Evolutionary conservation across 1,140 invertebrate genomes (phyloP), one percentile per base, ranked within the genome.

Genomic region (Archivesica marissinica): DNA sequence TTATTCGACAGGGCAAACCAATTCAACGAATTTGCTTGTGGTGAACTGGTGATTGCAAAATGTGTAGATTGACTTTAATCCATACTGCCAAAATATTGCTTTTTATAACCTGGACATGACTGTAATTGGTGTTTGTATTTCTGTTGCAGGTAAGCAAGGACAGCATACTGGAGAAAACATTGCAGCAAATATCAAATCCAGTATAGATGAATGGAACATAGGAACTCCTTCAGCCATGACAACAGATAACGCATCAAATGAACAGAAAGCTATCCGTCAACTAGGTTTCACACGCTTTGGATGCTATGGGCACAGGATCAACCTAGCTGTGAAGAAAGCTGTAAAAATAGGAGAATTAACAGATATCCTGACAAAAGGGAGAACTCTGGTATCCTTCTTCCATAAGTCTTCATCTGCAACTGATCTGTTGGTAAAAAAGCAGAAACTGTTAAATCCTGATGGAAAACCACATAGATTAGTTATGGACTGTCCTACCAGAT

Each of bases 401-500:
- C 74, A 76, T 59, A 54, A 76, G n/a, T 76, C 52, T 23, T 56
- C 74, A 23, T 56, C 28, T 54, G 74, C 74, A 17, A 39, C 74
- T 76, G 74, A 76, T 39, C 1, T 76, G 23, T 30, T 76, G 2
- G 41, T 56, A 39, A 30, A 76, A 56, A 76, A 76, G n/a, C 74
- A 76, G n/a, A 76, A 35, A 39, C 25, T 76, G 11, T 23, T 76
- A 28, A 3, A 56, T 28, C 41, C 52, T 20, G 28, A 54, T 9
- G 1, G 44, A 44, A 38, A 23, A 23, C 38, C 17, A 47, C 44
- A 33, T 20, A 79, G 39, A 30, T 50, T 79, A 30, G 33, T 79
- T 28, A 79, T 66, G 59, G 76, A 79, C 54, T 61, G 54, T 35
- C 54, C 56, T 39, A 79, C n/a, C n/a, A n/a, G n/a, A n/a, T n/a